phyloP scores from a whole-genome alignment of 2,888 invertebrate genomes.

The Alentia gelatinosa region DNA sequence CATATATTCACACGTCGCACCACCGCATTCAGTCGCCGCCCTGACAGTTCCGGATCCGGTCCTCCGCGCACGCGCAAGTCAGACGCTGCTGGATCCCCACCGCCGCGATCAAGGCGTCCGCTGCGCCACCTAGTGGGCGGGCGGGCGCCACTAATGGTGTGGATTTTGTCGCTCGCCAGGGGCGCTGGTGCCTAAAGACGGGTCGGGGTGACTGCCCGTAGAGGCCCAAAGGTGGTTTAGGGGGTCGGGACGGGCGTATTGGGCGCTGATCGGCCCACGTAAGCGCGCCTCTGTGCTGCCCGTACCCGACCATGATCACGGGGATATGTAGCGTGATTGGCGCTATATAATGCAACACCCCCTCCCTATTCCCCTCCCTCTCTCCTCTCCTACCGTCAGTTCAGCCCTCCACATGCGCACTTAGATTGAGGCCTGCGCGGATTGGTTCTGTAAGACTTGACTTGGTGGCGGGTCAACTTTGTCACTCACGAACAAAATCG shows the following conservation, averaged over 20 bases:
- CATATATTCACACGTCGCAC: slow-evolving; percentile 36
- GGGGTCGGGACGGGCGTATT: neutral
- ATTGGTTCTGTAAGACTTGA: neutral
- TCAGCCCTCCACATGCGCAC: too few relatives aligned
- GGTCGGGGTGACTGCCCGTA: neutral
- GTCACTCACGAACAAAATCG: neutral
- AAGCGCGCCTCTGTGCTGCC: neutral
- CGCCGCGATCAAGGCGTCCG: neutral
- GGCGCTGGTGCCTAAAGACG: neutral
- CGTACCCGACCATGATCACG: neutral
- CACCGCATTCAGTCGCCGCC: neutral
- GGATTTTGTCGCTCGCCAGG: neutral
- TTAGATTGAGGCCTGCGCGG: too few relatives aligned
- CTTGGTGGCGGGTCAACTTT: neutral
- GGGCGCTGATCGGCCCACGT: neutral
- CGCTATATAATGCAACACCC: neutral
- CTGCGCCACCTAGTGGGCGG: neutral
- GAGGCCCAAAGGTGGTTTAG: too few relatives aligned
- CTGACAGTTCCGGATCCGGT: slow-evolving; percentile 42
- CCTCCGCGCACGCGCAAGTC: neutral
- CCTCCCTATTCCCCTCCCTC: neutral
- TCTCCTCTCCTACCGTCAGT: neutral
- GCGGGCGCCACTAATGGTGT: neutral
- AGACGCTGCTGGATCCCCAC: neutral
- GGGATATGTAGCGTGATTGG: neutral